phyloP scores from a whole-genome alignment of 1,140 invertebrate species.

The Lepidotrigona ventralis region DNA sequence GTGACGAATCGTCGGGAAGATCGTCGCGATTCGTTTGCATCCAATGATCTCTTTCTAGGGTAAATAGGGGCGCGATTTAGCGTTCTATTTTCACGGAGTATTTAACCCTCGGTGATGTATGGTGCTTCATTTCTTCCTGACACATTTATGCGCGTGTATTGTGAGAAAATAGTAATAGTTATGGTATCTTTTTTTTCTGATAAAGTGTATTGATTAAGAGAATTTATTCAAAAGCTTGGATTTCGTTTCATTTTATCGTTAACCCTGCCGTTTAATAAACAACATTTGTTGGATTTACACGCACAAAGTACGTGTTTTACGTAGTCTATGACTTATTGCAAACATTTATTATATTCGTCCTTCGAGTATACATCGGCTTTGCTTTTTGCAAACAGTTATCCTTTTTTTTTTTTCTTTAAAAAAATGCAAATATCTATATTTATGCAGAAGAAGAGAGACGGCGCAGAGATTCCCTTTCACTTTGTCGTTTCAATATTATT shows the following conservation, averaged over 20 bases:
- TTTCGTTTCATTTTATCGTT: not conserved
- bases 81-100: constrained; percentile 36
- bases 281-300: too few relatives aligned
- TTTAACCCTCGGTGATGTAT: constrained; percentile 49
- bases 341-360: too few relatives aligned
- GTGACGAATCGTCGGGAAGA: constrained; percentile 72
- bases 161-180: not conserved
- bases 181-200: not conserved
- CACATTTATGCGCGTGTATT: not conserved
- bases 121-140: constrained; percentile 7
- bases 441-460: too few relatives aligned
- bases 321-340: too few relatives aligned
- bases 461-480: not conserved
- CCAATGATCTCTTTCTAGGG: constrained; percentile 63
- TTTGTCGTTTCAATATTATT: not conserved
- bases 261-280: too few relatives aligned
- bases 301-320: too few relatives aligned
- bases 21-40: constrained; percentile 48
- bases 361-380: too few relatives aligned
- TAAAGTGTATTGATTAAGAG: not conserved
- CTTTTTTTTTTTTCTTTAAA: too few relatives aligned
- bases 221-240: not conserved
- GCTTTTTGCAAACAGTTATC: too few relatives aligned
- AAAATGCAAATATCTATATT: too few relatives aligned
- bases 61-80: constrained; percentile 11